phyloP scores from a whole-genome alignment of 2,888 invertebrate genomes.

The Pocota personata region DNA sequence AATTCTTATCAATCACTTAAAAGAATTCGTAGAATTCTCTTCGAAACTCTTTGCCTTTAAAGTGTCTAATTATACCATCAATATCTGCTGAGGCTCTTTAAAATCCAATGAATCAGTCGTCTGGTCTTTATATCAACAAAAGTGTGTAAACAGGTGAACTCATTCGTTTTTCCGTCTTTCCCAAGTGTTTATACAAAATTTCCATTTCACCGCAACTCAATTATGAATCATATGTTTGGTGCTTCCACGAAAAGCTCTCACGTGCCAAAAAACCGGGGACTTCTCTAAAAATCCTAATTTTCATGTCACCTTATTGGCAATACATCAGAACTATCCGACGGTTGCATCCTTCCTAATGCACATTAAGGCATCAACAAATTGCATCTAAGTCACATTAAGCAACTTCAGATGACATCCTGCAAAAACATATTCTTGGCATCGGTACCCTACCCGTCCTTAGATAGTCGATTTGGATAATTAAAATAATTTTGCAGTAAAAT shows the following conservation, averaged over 20 bases:
- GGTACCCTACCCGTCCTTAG: background rate
- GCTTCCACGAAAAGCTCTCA: conserved; percentile 4
- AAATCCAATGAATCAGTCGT: conserved; percentile 31
- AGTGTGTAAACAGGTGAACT: conserved; percentile 41
- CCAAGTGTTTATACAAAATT: conserved; percentile 44
- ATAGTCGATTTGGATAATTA: conserved; percentile 49
- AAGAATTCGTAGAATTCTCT: too few species aligned
- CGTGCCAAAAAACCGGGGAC: conserved; percentile 10
- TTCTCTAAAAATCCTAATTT: background rate
- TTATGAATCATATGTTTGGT: conserved; percentile 17
- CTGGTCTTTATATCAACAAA: conserved; percentile 8
- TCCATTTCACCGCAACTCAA: conserved; percentile 20
- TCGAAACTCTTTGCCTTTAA: background rate
- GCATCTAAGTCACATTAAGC: conserved; percentile 59
- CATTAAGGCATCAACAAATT: conserved; percentile 62
- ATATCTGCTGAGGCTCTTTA: conserved; percentile 7
- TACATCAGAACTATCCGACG: conserved; percentile 12
- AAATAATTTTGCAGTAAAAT: conserved; percentile 65
- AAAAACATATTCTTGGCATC: conserved; percentile 66
- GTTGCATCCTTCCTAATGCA: conserved; percentile 28
- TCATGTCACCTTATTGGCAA: conserved; percentile 38
- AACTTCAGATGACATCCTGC: conserved; percentile 47
- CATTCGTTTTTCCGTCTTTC: conserved; percentile 26
- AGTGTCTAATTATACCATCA: background rate
- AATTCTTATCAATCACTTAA: too few species aligned